Percentiles rank a stretch among this genome's conserved stretches.
These are phyloP conservation scores for Melanostigma gelatinosum DNA, from an alignment of 2,113 vertebrate species.

Conservation along the genomic window DNA sequence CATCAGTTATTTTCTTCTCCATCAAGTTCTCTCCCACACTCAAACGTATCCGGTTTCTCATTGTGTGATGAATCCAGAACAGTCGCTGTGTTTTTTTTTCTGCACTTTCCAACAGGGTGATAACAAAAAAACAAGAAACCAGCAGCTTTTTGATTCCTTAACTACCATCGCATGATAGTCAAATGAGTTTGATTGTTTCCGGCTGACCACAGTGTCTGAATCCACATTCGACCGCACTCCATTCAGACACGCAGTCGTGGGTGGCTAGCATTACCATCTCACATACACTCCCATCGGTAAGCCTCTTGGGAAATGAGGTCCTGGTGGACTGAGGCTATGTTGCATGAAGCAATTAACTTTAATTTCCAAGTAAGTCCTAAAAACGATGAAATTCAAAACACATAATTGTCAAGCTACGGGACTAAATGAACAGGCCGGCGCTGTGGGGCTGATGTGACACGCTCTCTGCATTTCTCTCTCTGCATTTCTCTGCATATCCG, in stretches of 20 bases:
- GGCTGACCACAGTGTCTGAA: constrained; percentile 54
- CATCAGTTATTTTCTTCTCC: constrained; percentile 26
- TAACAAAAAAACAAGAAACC: constrained; percentile 47
- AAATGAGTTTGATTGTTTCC: constrained; percentile 50
- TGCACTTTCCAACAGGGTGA: constrained; percentile 39
- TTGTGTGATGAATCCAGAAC: constrained; percentile 54
- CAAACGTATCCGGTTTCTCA: constrained; percentile 26
- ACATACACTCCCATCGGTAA: constrained; percentile 45
- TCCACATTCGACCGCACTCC: constrained; percentile 56
- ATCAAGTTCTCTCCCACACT: constrained; percentile 37
- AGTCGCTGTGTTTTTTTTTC: constrained; percentile 44
- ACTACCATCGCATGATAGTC: constrained; percentile 43
- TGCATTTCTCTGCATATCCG: no score
- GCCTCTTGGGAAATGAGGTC: constrained; percentile 60
- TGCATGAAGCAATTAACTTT: constrained; percentile 61
- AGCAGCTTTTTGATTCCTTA: constrained; percentile 35
- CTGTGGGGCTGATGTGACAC: constrained; percentile 25
- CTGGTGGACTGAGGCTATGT: constrained; percentile 45
- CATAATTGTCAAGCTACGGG: constrained; percentile 50
- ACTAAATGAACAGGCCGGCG: constrained; percentile 33
- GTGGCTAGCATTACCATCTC: constrained; percentile 71
- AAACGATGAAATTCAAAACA: constrained; percentile 56
- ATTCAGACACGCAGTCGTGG: constrained; percentile 57
- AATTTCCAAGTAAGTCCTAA: constrained; percentile 56
- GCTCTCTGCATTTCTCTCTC: no score